phyloP scores from a whole-genome alignment of 2,888 invertebrate species.

The Palloptera scutellata region DNA sequence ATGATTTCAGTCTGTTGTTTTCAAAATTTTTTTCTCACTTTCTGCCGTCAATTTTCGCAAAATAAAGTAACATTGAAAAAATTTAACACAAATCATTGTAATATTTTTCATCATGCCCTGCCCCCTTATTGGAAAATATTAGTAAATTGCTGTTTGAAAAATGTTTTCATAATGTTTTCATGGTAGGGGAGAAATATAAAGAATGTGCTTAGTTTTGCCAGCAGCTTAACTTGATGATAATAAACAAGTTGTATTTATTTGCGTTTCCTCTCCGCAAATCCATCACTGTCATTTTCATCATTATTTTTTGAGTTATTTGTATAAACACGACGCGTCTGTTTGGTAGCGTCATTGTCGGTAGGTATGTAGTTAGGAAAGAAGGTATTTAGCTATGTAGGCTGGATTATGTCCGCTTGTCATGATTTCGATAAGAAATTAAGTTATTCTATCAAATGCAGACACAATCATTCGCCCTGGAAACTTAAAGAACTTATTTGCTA shows the following conservation, averaged over 20 bases:
- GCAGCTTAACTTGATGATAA: too few species aligned
- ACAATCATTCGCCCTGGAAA: not conserved
- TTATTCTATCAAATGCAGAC: not conserved
- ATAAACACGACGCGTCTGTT: not conserved
- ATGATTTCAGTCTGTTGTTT: constrained; percentile 11
- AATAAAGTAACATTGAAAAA: too few species aligned
- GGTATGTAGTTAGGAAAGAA: not conserved
- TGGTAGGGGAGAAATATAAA: too few species aligned
- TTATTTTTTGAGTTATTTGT: not conserved
- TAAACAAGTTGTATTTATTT: too few species aligned
- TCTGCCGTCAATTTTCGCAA: not conserved
- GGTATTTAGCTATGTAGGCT: not conserved
- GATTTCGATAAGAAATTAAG: constrained; percentile 4
- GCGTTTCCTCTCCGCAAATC: not conserved
- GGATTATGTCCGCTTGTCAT: not conserved
- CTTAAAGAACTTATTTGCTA: not conserved
- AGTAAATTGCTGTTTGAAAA: too few species aligned
- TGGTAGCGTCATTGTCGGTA: not conserved
- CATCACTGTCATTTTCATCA: constrained; percentile 19
- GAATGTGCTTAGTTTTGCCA: too few species aligned
- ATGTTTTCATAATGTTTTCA: too few species aligned
- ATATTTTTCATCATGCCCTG: too few species aligned
- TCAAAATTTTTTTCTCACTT: not conserved
- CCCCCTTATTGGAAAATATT: too few species aligned
- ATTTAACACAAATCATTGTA: too few species aligned